A percentile compares a stretch with the other conserved stretches of the same genome.
These are phyloP conservation scores for Trissolcus basalis DNA, from an alignment of 1,140 invertebrate species.

Conservation along the genomic window DNA sequence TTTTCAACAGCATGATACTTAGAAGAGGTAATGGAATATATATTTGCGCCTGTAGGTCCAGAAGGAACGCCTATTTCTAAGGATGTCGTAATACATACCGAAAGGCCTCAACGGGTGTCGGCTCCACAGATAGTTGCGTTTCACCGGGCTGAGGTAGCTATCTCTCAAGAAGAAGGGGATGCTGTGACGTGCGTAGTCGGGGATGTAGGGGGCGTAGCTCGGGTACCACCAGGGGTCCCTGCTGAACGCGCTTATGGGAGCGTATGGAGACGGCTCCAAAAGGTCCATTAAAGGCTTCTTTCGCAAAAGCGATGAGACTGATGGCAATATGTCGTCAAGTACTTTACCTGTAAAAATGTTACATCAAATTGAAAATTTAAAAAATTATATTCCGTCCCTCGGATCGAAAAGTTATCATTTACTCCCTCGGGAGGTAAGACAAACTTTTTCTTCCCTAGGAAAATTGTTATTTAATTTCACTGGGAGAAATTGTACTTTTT, in stretches of 20 bases:
- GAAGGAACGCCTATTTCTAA: constrained; percentile 45
- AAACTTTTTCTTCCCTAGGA: too few relatives aligned
- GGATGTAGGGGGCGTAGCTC: constrained; percentile 83
- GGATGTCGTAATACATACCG: constrained; percentile 77
- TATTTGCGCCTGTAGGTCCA: constrained; percentile 39
- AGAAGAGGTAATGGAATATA: constrained; percentile 7
- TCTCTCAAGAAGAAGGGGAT: constrained; percentile 88
- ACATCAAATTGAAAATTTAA: too few relatives aligned
- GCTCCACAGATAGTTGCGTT: constrained; percentile 91
- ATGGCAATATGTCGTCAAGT: constrained; percentile 65
- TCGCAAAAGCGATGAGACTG: constrained; percentile 71
- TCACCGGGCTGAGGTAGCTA: constrained; percentile 91
- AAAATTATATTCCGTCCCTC: too few relatives aligned
- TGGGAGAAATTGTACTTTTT: too few relatives aligned
- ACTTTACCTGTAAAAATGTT: constrained; percentile 69
- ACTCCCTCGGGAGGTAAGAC: too few relatives aligned
- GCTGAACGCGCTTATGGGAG: constrained; percentile 86
- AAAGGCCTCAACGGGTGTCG: constrained; percentile 91
- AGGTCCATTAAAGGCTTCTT: constrained; percentile 83
- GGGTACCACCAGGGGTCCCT: constrained; percentile 92
- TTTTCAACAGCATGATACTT: not conserved
- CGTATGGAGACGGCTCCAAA: constrained; percentile 84
- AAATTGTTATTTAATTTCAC: too few relatives aligned
- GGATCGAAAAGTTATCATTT: too few relatives aligned
- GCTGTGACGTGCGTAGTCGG: constrained; percentile 79